Evolutionary conservation across 1,140 invertebrate genomes (phyloP).

Genomic region (Brachystomella parvula): DNA sequence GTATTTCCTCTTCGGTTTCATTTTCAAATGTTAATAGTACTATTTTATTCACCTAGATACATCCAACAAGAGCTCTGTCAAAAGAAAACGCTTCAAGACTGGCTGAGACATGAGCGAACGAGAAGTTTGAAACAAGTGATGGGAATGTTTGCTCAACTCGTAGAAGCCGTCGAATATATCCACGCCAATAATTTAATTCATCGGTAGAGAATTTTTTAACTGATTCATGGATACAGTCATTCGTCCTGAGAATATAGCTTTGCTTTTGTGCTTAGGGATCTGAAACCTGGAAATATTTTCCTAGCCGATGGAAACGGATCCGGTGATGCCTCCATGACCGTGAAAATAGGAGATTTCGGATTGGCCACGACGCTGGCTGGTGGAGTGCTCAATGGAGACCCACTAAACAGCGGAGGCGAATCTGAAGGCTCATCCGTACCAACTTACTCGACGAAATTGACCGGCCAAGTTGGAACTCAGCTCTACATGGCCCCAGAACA

Average conservation of each 20-base stretch:
- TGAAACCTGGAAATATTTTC: slow-evolving; percentile 60
- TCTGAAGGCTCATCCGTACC: slow-evolving; percentile 25
- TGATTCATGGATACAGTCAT: too few relatives aligned
- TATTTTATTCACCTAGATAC: slow-evolving; percentile 72
- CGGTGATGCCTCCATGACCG: slow-evolving; percentile 48
- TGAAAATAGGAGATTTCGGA: slow-evolving; percentile 96
- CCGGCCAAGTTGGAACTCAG: slow-evolving; percentile 71
- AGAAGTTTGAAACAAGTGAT: slow-evolving; percentile 51
- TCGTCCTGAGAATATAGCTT: too few relatives aligned
- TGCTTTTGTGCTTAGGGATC: too few relatives aligned
- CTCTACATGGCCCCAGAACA: slow-evolving; percentile 98
- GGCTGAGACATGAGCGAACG: slow-evolving; percentile 57
- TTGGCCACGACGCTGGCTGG: slow-evolving; percentile 62
- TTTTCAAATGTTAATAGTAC: too few relatives aligned
- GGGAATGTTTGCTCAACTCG: slow-evolving; percentile 83
- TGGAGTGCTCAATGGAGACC: slow-evolving; percentile 12
- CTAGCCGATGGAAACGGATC: slow-evolving; percentile 21
- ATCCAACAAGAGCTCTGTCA: slow-evolving; percentile 96
- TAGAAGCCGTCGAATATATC: slow-evolving; percentile 88
- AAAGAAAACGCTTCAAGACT: slow-evolving; percentile 80
- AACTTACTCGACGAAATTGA: too few relatives aligned
- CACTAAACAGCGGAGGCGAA: slow-evolving; percentile 25
- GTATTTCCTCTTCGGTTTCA: not conserved
- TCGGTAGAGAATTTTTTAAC: too few relatives aligned
- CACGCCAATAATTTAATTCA: slow-evolving; percentile 86